Conservation (phyloP, 2,888 invertebrate species). For the Nebria salina region DNA sequence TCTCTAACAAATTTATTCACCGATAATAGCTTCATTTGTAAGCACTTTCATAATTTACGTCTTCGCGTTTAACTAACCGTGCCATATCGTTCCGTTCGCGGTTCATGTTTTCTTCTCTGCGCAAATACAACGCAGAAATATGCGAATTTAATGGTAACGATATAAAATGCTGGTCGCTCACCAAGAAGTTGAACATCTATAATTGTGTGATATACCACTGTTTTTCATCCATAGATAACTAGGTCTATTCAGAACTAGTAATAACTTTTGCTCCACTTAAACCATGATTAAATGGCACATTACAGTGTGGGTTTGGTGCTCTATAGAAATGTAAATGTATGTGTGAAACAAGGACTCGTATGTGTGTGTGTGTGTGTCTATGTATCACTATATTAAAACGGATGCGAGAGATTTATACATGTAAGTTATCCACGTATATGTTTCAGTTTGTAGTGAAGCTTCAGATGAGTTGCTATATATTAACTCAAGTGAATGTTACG, state of each 20-base stretch:
- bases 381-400: slow-evolving; percentile 44
- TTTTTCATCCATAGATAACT: not conserved
- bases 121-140: not conserved
- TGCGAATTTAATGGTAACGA: not conserved
- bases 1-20: slow-evolving; percentile 44
- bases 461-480: slow-evolving; percentile 20
- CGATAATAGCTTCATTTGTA: slow-evolving; percentile 45
- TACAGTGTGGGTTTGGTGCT: not conserved
- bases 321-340: slow-evolving; percentile 12
- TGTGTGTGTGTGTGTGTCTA: not conserved
- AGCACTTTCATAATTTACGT: slow-evolving; percentile 37
- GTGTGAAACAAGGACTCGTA: not conserved
- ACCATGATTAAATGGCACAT: not conserved
- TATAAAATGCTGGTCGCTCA: too few species aligned
- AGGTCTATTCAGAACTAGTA: not conserved
- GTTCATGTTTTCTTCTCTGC: not conserved
- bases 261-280: not conserved
- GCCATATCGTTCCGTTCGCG: not conserved
- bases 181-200: not conserved
- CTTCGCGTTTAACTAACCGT: slow-evolving; percentile 10
- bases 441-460: slow-evolving; percentile 30
- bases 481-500: slow-evolving; percentile 13
- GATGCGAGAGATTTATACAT: slow-evolving; percentile 38
- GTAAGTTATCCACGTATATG: slow-evolving; percentile 24
- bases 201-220: not conserved